Percentiles rank a stretch among this genome's conserved stretches.
These are phyloP conservation scores for Catocala sponsa DNA, from an alignment of 2,888 invertebrate genomes.

Conservation along the genomic window DNA sequence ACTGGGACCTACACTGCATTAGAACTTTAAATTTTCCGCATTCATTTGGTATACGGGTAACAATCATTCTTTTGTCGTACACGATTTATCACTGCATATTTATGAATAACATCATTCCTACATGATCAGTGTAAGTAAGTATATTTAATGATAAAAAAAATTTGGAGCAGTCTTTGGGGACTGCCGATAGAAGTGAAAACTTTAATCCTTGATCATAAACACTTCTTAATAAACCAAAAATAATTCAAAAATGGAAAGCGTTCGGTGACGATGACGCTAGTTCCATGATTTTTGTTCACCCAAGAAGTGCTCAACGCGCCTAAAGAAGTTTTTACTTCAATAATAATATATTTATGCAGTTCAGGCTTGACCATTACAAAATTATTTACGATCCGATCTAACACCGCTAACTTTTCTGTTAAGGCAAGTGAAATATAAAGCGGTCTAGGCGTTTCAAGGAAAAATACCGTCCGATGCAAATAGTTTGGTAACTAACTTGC, in stretches of 20 bases:
- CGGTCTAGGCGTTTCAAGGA: conserved; percentile 69
- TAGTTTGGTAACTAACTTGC: conserved; percentile 75
- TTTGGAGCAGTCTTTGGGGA: too few species aligned
- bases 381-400: conserved; percentile 46
- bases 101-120: not conserved
- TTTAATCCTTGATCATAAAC: too few species aligned
- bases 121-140: too few species aligned
- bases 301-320: too few species aligned
- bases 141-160: too few species aligned
- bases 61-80: not conserved
- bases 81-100: conserved; percentile 2
- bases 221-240: too few species aligned
- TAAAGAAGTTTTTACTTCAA: too few species aligned
- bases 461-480: conserved; percentile 78
- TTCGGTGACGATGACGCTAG: too few species aligned
- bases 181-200: too few species aligned
- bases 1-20: conserved; percentile 31
- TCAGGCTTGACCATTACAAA: conserved; percentile 30
- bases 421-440: conserved; percentile 61
- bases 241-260: too few species aligned
- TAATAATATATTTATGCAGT: too few species aligned
- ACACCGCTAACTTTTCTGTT: conserved; percentile 62
- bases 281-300: too few species aligned
- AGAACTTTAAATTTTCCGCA: conserved; percentile 25
- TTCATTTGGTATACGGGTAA: conserved; percentile 13